phyloP scores from a whole-genome alignment of 2,888 invertebrate species.

The Heliconius ethilla region DNA sequence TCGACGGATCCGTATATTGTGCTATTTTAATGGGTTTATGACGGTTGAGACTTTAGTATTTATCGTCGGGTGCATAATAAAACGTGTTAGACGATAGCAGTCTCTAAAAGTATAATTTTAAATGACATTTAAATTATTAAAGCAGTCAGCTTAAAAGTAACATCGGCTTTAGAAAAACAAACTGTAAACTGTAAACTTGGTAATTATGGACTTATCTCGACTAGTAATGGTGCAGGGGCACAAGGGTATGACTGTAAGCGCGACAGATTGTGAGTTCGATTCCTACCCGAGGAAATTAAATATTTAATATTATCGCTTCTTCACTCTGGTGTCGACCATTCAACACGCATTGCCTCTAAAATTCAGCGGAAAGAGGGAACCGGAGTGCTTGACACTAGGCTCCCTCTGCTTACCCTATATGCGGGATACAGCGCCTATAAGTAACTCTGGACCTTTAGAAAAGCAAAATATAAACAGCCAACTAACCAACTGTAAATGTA shows the following conservation, averaged over 20 bases:
- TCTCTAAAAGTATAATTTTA: conserved; percentile 43
- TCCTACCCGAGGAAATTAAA: too few species aligned
- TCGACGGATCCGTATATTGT: conserved; percentile 54
- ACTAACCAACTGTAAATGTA: conserved; percentile 69
- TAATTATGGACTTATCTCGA: conserved; percentile 47
- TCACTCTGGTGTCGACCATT: too few species aligned
- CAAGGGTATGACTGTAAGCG: too few species aligned
- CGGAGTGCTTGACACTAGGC: too few species aligned
- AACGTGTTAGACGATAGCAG: conserved; percentile 45
- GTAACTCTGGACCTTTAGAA: conserved; percentile 47
- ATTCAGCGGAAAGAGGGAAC: too few species aligned
- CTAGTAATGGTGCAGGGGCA: not conserved
- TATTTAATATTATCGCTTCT: too few species aligned
- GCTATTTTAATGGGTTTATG: conserved; percentile 73
- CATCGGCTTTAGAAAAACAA: conserved; percentile 54
- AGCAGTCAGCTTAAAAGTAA: conserved; percentile 31
- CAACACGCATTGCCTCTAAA: too few species aligned
- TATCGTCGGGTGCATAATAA: conserved; percentile 55
- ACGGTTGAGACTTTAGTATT: conserved; percentile 66
- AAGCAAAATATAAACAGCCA: conserved; percentile 66
- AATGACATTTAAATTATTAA: conserved; percentile 37
- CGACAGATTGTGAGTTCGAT: too few species aligned
- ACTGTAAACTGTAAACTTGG: conserved; percentile 66
- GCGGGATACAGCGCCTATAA: not conserved
- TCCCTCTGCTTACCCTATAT: too few species aligned